A percentile compares a stretch with the other conserved stretches of the same genome.
phyloP scores from a whole-genome alignment of 2,888 invertebrate genomes.

The Onchidella celtica region DNA sequence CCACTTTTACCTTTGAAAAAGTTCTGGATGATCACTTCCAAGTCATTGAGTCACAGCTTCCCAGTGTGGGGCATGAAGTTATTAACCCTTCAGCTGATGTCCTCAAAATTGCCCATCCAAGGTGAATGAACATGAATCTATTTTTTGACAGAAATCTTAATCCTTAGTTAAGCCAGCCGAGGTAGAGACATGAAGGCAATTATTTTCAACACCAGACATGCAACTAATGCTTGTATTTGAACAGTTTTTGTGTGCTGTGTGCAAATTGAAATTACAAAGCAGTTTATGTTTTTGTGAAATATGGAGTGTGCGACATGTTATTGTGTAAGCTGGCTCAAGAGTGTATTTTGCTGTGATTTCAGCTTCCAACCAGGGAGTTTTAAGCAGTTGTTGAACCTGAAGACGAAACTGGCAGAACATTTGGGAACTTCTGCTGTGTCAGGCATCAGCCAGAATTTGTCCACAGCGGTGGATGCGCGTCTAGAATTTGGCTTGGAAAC shows the following conservation, averaged over 20 bases:
- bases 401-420: constrained; percentile 59
- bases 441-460: constrained; percentile 70
- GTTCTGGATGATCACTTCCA: constrained; percentile 30
- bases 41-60: constrained; percentile 14
- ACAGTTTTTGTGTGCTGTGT: too few relatives aligned
- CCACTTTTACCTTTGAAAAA: constrained; percentile 28
- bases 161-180: too few relatives aligned
- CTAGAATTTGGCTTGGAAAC: constrained; percentile 90
- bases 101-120: constrained; percentile 28
- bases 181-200: too few relatives aligned
- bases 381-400: constrained; percentile 58
- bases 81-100: constrained; percentile 25
- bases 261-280: too few relatives aligned
- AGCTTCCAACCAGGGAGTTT: constrained; percentile 34
- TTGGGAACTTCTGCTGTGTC: constrained; percentile 51
- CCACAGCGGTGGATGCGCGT: constrained; percentile 88
- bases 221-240: too few relatives aligned
- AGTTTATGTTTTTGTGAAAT: too few relatives aligned
- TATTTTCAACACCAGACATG: too few relatives aligned
- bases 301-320: too few relatives aligned
- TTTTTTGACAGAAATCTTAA: too few relatives aligned
- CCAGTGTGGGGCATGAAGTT: neutral
- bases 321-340: too few relatives aligned
- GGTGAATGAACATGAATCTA: neutral
- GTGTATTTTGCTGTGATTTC: neutral